Base-by-base conservation (phyloP, 2,797 vertebrate genomes). In the Pyrocephalus nanus region DNA sequence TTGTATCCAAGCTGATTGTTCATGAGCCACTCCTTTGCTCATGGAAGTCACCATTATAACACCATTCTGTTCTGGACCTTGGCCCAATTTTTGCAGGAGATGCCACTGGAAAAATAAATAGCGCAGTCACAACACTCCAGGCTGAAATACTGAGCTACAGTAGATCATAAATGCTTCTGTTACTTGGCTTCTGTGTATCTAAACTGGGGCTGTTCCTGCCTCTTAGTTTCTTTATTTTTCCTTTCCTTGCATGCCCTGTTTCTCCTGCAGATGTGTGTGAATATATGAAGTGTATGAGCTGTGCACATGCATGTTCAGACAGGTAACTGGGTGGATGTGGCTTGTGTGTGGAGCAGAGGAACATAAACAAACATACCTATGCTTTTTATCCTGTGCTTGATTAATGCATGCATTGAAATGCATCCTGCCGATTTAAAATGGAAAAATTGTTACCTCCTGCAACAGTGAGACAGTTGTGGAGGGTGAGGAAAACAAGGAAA, bases 1-100 rank as follows among this genome's bases (percentile, higher is more conserved):
- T 96, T 97, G 96, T 83, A 86, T 90, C 2, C 20, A 29, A 22
- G 77, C 86, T 78, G 94, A 60, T 81, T 86, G 76, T 69, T 77
- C 7, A 2, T 2, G 3, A 74, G 3, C 86, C 9, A 27, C 85
- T 91, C 80, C 92, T 79, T 85, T 79, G 90, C 96, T 92, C 8
- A 0, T 65, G 67, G 74, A 78, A 80, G 38, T 70, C 58, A 70
- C 73, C n/a, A 5, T 62, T 75, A 3, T 3, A 76, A 8, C 62
- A 75, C 22, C 14, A 8, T 3, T 48, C 58, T 53, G 23, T 12
- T 73, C 83, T 76, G 86, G 85, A 62, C 82, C 79, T 53, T 65
- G 61, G 53, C 22, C 47, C 76, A 32, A 12, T 90, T 84, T 81
- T 75, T 83, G 51, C 2, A 0, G 79, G 79, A 86, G 79, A 53